A percentile compares a stretch with the other conserved stretches of the same genome.
These are phyloP conservation scores for Hippoglossus hippoglossus DNA, from an alignment of 2,797 vertebrate species.

Conservation along the genomic window DNA sequence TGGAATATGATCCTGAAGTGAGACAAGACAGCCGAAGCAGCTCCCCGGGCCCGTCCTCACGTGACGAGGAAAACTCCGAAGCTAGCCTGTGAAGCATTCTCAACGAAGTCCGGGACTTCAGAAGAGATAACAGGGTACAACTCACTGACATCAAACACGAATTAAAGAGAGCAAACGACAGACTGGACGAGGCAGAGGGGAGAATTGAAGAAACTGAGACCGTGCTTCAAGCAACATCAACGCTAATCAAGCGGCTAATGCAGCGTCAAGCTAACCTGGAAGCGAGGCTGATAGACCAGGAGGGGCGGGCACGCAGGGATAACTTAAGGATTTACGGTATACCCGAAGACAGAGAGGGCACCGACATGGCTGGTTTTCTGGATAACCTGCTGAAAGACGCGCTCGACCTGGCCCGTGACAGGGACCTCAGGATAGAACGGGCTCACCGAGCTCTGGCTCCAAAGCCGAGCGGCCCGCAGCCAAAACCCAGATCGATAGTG, in stretches of 20 bases:
- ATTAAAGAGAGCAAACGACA: neutral
- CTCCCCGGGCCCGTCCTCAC: no score
- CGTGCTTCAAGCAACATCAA: neutral
- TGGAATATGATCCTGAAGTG: no score
- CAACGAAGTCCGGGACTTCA: no score
- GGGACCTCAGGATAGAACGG: no score
- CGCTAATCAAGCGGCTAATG: neutral
- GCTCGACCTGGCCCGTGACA: neutral
- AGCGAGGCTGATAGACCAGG: neutral
- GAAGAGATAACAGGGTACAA: no score
- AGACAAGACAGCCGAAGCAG: no score
- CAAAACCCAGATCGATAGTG: neutral
- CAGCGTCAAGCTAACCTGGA: neutral
- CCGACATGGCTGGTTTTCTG: neutral
- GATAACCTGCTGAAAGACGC: neutral
- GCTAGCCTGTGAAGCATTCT: no score
- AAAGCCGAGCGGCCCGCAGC: neutral
- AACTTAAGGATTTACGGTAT: neutral
- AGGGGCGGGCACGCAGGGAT: neutral
- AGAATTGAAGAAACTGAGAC: neutral
- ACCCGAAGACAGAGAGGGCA: neutral
- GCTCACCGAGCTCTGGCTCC: no score
- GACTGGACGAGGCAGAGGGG: neutral
- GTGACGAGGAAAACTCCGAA: no score
- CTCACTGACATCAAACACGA: neutral